Conservation (phyloP, 2,888 invertebrate genomes). For the Drosophila cracens region DNA sequence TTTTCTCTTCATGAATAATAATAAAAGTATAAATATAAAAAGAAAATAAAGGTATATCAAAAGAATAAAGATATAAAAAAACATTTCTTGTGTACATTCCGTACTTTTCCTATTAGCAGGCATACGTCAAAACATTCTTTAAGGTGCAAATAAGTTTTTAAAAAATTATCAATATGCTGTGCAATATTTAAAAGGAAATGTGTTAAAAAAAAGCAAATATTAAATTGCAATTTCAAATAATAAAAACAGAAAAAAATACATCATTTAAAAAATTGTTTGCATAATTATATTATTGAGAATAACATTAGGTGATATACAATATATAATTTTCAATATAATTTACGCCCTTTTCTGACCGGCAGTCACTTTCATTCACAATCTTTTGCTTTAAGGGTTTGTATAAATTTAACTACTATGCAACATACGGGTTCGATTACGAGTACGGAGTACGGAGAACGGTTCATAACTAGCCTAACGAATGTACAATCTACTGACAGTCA, state of each 20-base stretch:
- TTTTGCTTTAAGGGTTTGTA: conserved; percentile 47
- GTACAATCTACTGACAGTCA: conserved; percentile 45
- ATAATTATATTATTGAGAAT: conserved; percentile 67
- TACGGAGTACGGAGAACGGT: conserved; percentile 4
- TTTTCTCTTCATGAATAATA: neutral
- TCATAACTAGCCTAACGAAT: conserved; percentile 45
- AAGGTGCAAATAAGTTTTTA: neutral
- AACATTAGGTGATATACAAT: conserved; percentile 68
- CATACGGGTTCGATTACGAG: conserved; percentile 16
- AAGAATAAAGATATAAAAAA: neutral
- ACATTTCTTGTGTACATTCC: neutral
- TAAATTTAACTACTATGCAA: conserved; percentile 46
- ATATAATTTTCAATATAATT: conserved; percentile 54
- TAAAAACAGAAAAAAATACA: conserved; percentile 49
- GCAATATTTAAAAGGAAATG: conserved; percentile 5
- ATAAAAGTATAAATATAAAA: neutral
- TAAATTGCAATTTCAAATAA: conserved; percentile 25
- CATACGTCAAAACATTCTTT: neutral
- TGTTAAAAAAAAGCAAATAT: conserved; percentile 8
- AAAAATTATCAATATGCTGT: neutral
- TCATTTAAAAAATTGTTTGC: conserved; percentile 43
- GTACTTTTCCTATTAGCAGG: neutral
- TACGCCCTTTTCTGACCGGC: conserved; percentile 75
- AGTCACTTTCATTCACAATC: conserved; percentile 70
- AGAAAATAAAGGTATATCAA: neutral